Evolutionary conservation across 2,797 vertebrate species (phyloP).

Genomic region (Leuciscus waleckii): DNA sequence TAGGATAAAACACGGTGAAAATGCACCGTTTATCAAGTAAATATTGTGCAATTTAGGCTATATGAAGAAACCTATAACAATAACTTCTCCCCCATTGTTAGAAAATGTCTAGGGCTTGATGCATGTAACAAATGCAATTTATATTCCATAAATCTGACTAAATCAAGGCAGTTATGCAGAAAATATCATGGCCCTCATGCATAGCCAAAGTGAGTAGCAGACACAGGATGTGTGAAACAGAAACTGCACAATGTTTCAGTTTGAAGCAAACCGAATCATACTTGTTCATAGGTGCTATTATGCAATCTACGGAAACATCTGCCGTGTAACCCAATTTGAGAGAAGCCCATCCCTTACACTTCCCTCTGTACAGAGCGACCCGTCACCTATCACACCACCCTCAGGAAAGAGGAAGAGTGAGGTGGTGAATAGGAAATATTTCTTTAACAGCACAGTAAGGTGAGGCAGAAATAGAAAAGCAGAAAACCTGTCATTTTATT

Average conservation of each 20-base stretch:
- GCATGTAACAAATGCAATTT: neutral
- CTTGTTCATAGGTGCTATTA: neutral
- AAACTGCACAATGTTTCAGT: neutral
- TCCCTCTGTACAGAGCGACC: conserved; percentile 5
- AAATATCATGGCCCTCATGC: neutral
- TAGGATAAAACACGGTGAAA: neutral
- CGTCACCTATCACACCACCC: neutral
- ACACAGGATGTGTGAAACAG: neutral
- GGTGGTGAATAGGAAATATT: neutral
- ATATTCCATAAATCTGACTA: neutral
- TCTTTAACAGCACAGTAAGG: neutral
- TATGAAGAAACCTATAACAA: too few species aligned
- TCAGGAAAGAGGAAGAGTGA: conserved; percentile 40
- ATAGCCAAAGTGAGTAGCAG: neutral
- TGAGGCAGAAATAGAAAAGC: neutral
- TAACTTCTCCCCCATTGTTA: neutral
- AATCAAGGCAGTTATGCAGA: neutral
- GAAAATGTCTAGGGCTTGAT: neutral
- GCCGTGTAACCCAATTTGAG: conserved; percentile 3
- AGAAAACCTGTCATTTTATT: neutral
- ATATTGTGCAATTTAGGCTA: neutral
- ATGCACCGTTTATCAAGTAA: neutral
- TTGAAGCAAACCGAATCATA: neutral
- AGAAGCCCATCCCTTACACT: neutral
- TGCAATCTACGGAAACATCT: conserved; percentile 33